Evolutionary conservation across 2,113 vertebrate species (phyloP), one percentile per base, ranked within the genome.

Genomic region (Hippocampus guttulatus): DNA sequence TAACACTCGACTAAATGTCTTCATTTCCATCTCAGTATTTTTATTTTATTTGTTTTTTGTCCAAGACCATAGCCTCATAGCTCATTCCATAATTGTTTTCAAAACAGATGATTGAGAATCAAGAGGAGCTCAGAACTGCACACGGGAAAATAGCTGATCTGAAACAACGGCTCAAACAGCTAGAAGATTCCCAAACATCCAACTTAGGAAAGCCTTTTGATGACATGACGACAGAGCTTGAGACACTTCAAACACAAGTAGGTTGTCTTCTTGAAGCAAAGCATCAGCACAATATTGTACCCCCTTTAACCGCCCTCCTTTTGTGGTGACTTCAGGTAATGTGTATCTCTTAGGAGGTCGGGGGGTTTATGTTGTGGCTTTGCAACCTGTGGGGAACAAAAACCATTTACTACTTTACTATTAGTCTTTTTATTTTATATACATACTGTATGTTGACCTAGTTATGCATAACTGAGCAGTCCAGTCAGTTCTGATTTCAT

Each of bases 51-150:
- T 21, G 1, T 23, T 25, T 47, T 1, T 41, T 64, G 33, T 64
- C 38, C 9, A 43, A 64, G 21, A 3, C 62, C 20, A 41, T 2
- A 14, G 10, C n/a, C 23, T 58, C 23, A 58, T 58, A 27, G 23
- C 23, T 58, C 23, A 14, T 58, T 25, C 1, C 12, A 20, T 43
- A 5, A 2, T 18, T 54, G 33, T 68, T 52, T 21, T 49, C 21
- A 23, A 49, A 52, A 67, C 71, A 89, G 89, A 88, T 79, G 81
- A 87, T 89, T 67, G 86, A 89, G 63, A 84, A 73, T 57, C 89
- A 90, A 14, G 82, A 75, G 1, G 85, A 88, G 66, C 74, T 88
- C 14, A 82, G 83, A 54, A 27, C 63, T 0, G 71, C 80, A 21
- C 68, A 84, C 55, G 83, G 75, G 21, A 81, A 70, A 66, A 90